Evolutionary conservation across 1,140 invertebrate species (phyloP), one percentile per base, ranked within the genome.

Genomic region (Andrena cerasifolii): DNA sequence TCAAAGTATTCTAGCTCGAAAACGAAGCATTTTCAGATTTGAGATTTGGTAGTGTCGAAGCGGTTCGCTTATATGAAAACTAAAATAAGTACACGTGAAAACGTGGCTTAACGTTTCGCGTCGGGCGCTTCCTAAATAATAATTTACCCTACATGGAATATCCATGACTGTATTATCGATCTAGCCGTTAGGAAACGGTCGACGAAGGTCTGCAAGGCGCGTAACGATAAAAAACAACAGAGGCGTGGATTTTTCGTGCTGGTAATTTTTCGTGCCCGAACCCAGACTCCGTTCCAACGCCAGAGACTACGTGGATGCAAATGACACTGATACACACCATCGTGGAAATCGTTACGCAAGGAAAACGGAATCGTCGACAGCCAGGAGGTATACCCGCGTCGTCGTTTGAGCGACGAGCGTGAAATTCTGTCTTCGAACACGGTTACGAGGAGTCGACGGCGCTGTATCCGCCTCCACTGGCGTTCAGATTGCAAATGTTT

Each of bases 391-490:
- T 14, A 51, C 47, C 31, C 58, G 16, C 14, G 33, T 40, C 31
- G 28, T 26, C 21, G 31, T 51, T 63, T 51, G 58, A 63, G 31
- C 59, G 70, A 73, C 70, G 70, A 63, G 58, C 70, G 31, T 72
- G 70, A 73, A 73, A 73, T 63, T 36, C 45, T 58, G 31, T 7
- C 28, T 40, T 63, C 45, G 31, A 36, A 49, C 16, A 40, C 28
- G 45, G 70, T 73, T 63, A 51, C n/a, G 31, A 51, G 21, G 47
- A 53, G 58, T 36, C 51, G 28, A 62, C 43, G 28, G 28, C 1
- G 0, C 24, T 33, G 31, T 49, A 21, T 49, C 31, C 24, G 14
- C 2, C 26, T 45, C 12, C 40, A 31, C 14, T 16, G n/a, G 3
- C 26, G 3, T 58, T 59, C 21, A 21, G n/a, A 71, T 33, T 31